phyloP scores from a whole-genome alignment of 1,140 invertebrate species.

The Yoshiicerus persimilis region DNA sequence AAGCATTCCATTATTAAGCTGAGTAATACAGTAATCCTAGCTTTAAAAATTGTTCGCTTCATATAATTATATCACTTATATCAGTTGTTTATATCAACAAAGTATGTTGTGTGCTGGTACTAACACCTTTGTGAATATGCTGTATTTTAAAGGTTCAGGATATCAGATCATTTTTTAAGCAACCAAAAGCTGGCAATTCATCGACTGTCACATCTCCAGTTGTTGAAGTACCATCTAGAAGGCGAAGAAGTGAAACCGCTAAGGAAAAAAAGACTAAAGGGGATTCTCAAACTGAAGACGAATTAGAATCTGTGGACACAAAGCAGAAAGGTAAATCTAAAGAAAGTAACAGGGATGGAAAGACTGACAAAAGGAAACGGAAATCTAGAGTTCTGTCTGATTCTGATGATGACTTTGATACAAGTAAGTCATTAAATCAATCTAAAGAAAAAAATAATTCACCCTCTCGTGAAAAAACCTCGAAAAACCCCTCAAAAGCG shows the following conservation, averaged over 20 bases:
- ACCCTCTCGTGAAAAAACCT: neutral
- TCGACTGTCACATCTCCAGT: neutral
- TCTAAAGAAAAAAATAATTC: neutral
- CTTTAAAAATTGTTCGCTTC: too few relatives aligned
- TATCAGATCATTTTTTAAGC: constrained; percentile 5
- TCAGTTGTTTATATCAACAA: too few relatives aligned
- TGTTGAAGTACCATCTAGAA: neutral
- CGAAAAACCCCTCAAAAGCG: constrained; percentile 57
- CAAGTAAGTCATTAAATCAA: constrained; percentile 40
- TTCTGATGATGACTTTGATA: constrained; percentile 48
- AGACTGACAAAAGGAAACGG: constrained; percentile 20
- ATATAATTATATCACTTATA: too few relatives aligned
- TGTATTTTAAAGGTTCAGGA: neutral
- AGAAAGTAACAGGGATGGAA: neutral
- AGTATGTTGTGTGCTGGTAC: too few relatives aligned
- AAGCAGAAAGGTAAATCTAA: neutral
- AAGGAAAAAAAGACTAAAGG: neutral
- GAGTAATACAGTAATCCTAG: too few relatives aligned
- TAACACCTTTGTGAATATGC: too few relatives aligned
- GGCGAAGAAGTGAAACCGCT: neutral
- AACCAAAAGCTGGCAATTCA: neutral
- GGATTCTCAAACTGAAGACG: neutral
- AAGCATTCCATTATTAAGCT: too few relatives aligned
- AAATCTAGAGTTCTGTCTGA: constrained; percentile 48
- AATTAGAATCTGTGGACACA: neutral